These are phyloP conservation scores for Ictalurus punctatus DNA, from an alignment of 2,113 vertebrate genomes.

Conservation along the genomic window DNA sequence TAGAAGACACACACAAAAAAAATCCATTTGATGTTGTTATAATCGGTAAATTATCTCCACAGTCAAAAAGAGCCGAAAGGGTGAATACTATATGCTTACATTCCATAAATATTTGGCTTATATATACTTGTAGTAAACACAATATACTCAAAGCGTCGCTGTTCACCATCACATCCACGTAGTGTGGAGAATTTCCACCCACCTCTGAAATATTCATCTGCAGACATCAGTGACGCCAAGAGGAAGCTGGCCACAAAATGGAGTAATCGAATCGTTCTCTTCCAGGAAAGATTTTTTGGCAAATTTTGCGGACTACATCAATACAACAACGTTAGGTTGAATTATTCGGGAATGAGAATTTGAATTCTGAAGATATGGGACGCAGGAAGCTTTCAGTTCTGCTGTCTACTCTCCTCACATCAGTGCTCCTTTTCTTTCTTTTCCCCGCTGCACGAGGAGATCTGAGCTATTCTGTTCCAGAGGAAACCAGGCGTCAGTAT, in stretches of 20 bases:
- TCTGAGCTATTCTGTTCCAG: slow-evolving; percentile 49
- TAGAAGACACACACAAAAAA: neutral
- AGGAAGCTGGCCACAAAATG: neutral
- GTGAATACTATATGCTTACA: neutral
- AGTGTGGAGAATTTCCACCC: slow-evolving; percentile 3
- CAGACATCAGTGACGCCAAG: neutral
- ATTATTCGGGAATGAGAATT: neutral
- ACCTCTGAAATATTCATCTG: slow-evolving; percentile 18
- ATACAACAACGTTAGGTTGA: neutral
- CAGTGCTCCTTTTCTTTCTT: slow-evolving; percentile 28
- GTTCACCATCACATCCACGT: slow-evolving; percentile 21
- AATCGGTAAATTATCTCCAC: neutral
- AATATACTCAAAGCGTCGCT: slow-evolving; percentile 49
- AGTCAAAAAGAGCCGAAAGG: neutral
- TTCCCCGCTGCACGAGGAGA: slow-evolving; percentile 30
- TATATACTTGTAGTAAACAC: slow-evolving; percentile 2
- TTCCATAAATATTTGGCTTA: neutral
- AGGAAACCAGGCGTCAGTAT: slow-evolving; percentile 48
- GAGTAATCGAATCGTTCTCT: neutral
- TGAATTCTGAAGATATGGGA: neutral
- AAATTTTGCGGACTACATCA: neutral
- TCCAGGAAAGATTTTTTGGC: neutral
- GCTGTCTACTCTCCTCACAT: slow-evolving; percentile 25
- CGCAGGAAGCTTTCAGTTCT: neutral
- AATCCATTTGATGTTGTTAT: neutral